Conservation (phyloP, 2,888 invertebrate genomes). For the Brenthis ino region DNA sequence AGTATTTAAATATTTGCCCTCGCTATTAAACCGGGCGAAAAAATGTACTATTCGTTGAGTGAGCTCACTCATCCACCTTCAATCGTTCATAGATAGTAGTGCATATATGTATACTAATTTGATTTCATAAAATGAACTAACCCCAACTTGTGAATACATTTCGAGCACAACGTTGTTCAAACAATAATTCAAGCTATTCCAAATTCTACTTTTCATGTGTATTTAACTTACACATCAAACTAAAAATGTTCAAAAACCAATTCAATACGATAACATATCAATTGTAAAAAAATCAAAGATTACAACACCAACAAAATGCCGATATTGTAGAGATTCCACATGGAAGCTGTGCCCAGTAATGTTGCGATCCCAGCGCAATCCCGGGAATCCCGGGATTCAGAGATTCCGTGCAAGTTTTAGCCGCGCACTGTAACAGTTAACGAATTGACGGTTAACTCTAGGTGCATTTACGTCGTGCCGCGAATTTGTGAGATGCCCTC, state of each 20-base stretch:
- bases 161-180: too few relatives aligned
- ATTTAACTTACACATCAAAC: not conserved
- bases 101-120: too few relatives aligned
- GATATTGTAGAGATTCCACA: not conserved
- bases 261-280: conserved; percentile 3
- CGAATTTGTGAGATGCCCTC: conserved; percentile 19
- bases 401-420: conserved; percentile 31
- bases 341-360: conserved; percentile 8
- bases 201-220: too few relatives aligned
- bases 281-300: not conserved
- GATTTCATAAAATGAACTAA: too few relatives aligned
- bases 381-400: conserved; percentile 26
- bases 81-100: too few relatives aligned
- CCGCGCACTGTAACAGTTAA: conserved; percentile 28
- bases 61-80: too few relatives aligned
- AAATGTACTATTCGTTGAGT: too few relatives aligned
- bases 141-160: too few relatives aligned
- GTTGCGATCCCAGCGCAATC: conserved; percentile 21
- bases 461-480: conserved; percentile 30
- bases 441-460: conserved; percentile 35
- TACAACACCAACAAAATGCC: too few relatives aligned
- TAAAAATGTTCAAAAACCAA: not conserved
- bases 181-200: too few relatives aligned
- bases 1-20: too few relatives aligned
- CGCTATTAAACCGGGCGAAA: too few relatives aligned